These are phyloP conservation scores for Helicoverpa zea DNA, from an alignment of 1,140 invertebrate genomes.

Conservation along the genomic window DNA sequence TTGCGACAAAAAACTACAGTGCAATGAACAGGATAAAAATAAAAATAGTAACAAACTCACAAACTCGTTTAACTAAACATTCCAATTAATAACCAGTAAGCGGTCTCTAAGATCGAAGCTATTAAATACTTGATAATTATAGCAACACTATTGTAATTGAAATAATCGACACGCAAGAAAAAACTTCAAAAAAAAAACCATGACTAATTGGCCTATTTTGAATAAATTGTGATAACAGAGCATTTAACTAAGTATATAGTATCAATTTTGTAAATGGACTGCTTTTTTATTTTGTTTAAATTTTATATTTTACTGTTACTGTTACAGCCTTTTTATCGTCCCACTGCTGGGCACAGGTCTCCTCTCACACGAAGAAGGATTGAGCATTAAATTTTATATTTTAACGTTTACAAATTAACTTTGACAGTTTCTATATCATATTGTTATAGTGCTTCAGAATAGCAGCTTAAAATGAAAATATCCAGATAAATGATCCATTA, in stretches of 20 bases:
- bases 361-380: too few relatives aligned
- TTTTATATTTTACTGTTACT: too few relatives aligned
- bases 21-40: not conserved
- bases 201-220: not conserved
- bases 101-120: constrained; percentile 10
- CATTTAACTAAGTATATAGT: not conserved
- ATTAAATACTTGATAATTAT: constrained; percentile 27
- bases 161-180: not conserved
- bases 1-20: not conserved
- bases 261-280: too few relatives aligned
- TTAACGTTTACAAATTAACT: too few relatives aligned
- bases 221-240: not conserved
- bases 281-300: too few relatives aligned
- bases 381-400: too few relatives aligned
- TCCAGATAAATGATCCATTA: not conserved
- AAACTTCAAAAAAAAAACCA: not conserved
- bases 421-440: too few relatives aligned
- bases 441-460: not conserved
- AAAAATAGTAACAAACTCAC: not conserved
- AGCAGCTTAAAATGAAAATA: too few relatives aligned
- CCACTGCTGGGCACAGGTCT: too few relatives aligned
- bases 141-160: constrained; percentile 11
- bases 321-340: too few relatives aligned
- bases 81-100: constrained; percentile 3
- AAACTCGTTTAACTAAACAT: not conserved